Percentiles rank a stretch among this genome's conserved stretches.
Conservation (phyloP, 2,888 invertebrate species). For the Pammene fasciana region DNA sequence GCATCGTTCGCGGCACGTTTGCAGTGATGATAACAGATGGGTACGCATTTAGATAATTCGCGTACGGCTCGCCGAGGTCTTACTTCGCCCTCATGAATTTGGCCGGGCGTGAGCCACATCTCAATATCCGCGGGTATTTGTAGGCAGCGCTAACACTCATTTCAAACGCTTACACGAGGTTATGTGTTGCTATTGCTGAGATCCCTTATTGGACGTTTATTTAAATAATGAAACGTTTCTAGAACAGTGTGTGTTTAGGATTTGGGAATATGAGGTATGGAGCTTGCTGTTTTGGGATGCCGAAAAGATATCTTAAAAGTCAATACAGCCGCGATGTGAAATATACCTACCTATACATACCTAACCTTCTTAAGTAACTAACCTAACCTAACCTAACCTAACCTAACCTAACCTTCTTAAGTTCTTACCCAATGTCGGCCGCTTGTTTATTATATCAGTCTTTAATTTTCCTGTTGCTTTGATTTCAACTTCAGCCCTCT, state of each 20-base stretch:
- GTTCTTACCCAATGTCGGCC: no score
- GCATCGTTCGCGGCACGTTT: slow-evolving; percentile 41
- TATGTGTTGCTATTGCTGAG: slow-evolving; percentile 14
- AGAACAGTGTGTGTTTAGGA: slow-evolving; percentile 17
- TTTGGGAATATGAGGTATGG: background rate
- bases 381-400: no score
- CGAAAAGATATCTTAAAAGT: no score
- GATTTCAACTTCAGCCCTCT: no score
- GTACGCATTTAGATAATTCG: slow-evolving; percentile 48
- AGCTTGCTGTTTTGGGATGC: no score
- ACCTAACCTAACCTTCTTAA: no score
- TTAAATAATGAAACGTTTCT: slow-evolving; percentile 13
- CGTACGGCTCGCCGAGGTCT: slow-evolving; percentile 48
- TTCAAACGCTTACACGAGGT: slow-evolving; percentile 20
- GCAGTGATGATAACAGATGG: slow-evolving; percentile 54
- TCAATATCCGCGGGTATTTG: slow-evolving; percentile 38
- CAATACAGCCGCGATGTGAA: no score
- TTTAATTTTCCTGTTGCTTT: no score
- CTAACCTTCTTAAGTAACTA: no score
- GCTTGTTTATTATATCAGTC: no score
- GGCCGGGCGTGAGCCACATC: slow-evolving; percentile 41
- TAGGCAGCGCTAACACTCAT: slow-evolving; percentile 14
- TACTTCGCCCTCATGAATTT: slow-evolving; percentile 44
- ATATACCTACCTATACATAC: no score
- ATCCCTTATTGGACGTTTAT: slow-evolving; percentile 23